Conservation (phyloP, 1,140 invertebrate species). For the Nephila pilipes region DNA sequence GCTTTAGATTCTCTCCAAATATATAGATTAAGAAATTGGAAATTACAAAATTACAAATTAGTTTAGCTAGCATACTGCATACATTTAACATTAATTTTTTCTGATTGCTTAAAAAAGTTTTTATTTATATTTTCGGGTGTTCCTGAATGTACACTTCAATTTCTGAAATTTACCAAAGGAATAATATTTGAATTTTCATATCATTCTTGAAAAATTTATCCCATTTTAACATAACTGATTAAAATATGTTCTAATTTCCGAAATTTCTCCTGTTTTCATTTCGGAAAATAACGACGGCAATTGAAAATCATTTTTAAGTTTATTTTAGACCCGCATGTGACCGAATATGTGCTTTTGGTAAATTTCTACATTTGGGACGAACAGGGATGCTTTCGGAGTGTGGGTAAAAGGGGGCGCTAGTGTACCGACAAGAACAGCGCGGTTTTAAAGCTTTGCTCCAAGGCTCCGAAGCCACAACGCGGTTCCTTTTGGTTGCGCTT, state of each 20-base stretch:
- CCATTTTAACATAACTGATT: too few species aligned
- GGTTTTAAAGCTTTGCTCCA: constrained; percentile 29
- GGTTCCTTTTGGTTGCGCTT: background rate
- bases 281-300: background rate
- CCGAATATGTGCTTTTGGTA: background rate
- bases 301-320: background rate
- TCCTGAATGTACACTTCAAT: too few species aligned
- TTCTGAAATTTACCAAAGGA: too few species aligned
- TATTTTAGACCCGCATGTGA: background rate
- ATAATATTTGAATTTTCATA: too few species aligned
- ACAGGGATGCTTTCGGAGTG: background rate
- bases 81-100: too few species aligned
- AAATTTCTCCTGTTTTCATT: background rate
- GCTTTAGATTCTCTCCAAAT: too few species aligned
- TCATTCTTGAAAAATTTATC: too few species aligned
- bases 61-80: too few species aligned
- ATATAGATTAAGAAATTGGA: too few species aligned
- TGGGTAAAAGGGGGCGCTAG: background rate
- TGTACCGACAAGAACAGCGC: background rate
- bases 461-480: background rate
- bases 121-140: too few species aligned
- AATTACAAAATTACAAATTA: too few species aligned
- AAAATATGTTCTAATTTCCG: background rate
- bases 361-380: background rate
- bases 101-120: too few species aligned